A percentile compares a stretch with the other conserved stretches of the same genome.
Conservation (phyloP, 2,888 invertebrate species). For the Eristalinus aeneus region DNA sequence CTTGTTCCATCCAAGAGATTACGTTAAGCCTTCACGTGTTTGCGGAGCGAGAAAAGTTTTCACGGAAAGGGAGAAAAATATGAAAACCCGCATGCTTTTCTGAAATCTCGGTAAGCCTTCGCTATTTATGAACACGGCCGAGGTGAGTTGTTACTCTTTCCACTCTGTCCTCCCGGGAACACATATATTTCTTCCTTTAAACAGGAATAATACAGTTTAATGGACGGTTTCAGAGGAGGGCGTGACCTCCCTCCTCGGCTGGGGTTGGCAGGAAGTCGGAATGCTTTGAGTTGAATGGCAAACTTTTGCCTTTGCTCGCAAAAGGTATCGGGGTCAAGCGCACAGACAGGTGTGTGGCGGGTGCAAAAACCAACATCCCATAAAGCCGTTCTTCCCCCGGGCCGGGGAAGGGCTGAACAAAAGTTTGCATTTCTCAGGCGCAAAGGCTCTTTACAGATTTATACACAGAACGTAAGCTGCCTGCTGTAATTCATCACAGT, state of each 20-base stretch:
- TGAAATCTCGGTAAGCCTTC: not conserved
- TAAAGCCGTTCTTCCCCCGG: not conserved
- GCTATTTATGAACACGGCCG: not conserved
- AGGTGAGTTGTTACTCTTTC: not conserved
- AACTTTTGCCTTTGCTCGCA: no score
- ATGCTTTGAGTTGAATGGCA: no score
- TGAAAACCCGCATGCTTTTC: not conserved
- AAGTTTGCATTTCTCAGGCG: not conserved
- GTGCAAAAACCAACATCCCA: no score
- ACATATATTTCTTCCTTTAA: not conserved
- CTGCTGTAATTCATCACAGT: no score
- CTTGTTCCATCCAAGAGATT: conserved; percentile 55
- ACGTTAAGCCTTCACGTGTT: conserved; percentile 53
- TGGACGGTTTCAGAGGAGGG: not conserved
- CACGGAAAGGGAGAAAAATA: not conserved
- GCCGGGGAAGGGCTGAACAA: not conserved
- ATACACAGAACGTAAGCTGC: no score
- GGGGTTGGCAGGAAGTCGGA: not conserved
- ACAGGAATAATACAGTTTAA: not conserved
- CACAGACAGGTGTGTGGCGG: no score
- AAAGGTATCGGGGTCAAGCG: no score
- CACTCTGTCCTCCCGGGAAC: not conserved
- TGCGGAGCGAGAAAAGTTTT: conserved; percentile 11
- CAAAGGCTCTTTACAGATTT: not conserved
- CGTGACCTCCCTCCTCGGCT: not conserved